Evolutionary conservation across 2,113 vertebrate species (phyloP), one percentile per base, ranked within the genome.

Genomic region (Mola mola): DNA sequence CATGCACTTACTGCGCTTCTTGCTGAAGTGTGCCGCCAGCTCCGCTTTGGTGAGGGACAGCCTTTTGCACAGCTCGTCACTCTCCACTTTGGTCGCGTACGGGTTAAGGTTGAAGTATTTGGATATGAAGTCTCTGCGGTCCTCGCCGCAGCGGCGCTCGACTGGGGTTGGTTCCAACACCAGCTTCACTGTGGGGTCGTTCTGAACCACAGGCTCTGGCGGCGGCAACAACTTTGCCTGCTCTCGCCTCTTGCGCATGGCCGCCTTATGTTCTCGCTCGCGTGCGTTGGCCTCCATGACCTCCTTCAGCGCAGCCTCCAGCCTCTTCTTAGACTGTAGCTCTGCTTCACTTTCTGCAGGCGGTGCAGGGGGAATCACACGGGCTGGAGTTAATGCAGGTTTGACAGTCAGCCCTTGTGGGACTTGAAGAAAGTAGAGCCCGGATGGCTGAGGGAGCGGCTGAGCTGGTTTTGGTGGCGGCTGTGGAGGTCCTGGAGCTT

Each of bases 101-200:
- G 97, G 97, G 74, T 94, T 94, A 51, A 76, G 57, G 28, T 99
- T 93, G 78, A 98, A 99, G 85, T 98, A 98, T 69, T 93, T 93
- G 44, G 84, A 88, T 52, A 98, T 86, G 69, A 99, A 98, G 31
- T 93, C 91, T 52, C 91, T 94, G 5, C 95, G 94, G 10, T 93
- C 92, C 29, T 97, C 95, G 0, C 89, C 82, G 0, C 91, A 80
- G 6, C 82, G 91, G 8, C 89, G 58, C 31, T 93, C 94, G 0
- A 86, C 88, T 1, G 77, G 40, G 0, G 72, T 79, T 1, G 97
- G 96, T 63, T 97, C 92, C 33, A 98, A 19, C 0, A 84, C 84
- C 9, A 99, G 89, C 42, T 93, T 66, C 43, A 92, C 83, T 0
- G 87, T 33, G 0, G 88, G 60, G 0, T 94, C 91, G 0, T 79